Evolutionary conservation across 2,113 vertebrate genomes (phyloP).

Genomic region (Engraulis encrasicolus): DNA sequence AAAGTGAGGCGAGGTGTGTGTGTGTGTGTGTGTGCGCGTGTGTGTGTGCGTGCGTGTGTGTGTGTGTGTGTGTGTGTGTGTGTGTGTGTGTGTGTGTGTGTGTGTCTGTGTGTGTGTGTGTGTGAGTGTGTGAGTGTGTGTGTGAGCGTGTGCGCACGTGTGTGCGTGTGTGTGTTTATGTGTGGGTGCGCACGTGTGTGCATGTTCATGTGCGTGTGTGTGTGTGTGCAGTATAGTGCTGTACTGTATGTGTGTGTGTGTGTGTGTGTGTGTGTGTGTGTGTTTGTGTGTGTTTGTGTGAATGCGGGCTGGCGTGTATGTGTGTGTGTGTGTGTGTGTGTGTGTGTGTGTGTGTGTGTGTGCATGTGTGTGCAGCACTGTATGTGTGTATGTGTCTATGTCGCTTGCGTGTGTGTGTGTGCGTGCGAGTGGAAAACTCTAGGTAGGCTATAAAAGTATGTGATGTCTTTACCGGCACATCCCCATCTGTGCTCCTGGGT

Average conservation of each 20-base stretch:
- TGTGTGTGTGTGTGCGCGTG: not conserved
- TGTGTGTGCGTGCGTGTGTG: no score
- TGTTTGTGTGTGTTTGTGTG: no score
- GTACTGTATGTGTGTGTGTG: not conserved
- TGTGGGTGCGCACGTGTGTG: no score
- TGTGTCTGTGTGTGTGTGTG: slow-evolving; percentile 22
- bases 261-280: not conserved
- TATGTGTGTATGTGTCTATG: not conserved
- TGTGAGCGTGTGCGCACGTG: no score
- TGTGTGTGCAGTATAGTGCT: no score
- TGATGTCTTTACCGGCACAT: slow-evolving; percentile 62
- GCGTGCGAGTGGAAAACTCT: slow-evolving; percentile 44
- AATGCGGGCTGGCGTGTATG: no score
- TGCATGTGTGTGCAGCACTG: not conserved
- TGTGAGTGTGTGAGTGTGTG: not conserved
- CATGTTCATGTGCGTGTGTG: slow-evolving; percentile 12
- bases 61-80: no score
- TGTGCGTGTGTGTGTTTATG: no score
- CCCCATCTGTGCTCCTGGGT: slow-evolving; percentile 49
- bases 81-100: not conserved
- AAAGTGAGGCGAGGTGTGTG: not conserved
- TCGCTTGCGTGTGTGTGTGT: slow-evolving; percentile 20
- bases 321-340: slow-evolving; percentile 8
- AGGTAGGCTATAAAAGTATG: slow-evolving; percentile 55
- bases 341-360: not conserved